phyloP scores from a whole-genome alignment of 2,113 vertebrate species.

The Oenanthe melanoleuca region DNA sequence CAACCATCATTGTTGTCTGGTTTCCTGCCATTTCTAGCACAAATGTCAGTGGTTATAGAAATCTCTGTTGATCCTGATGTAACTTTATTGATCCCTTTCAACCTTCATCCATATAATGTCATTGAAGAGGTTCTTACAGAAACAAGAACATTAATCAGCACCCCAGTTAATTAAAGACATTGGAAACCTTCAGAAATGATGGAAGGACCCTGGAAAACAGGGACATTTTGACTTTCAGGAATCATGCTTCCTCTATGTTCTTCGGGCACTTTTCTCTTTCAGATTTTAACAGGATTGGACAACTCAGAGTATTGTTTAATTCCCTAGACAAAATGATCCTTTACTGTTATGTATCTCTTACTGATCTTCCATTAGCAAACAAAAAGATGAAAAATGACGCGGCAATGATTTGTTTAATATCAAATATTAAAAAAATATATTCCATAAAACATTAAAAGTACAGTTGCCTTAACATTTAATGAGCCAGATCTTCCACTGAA shows the following conservation, averaged over 20 bases:
- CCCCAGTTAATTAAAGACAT: constrained; percentile 38
- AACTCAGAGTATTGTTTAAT: not conserved
- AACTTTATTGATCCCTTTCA: constrained; percentile 34
- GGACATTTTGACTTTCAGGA: not conserved
- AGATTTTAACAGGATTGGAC: not conserved
- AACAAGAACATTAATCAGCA: constrained; percentile 45
- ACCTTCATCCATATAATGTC: constrained; percentile 10
- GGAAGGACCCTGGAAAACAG: not conserved
- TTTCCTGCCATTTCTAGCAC: not conserved
- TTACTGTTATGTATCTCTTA: not conserved
- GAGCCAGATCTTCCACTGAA: not conserved
- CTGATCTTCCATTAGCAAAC: not conserved
- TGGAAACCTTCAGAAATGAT: constrained; percentile 14
- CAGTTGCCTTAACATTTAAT: not conserved
- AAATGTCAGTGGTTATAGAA: not conserved
- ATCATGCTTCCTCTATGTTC: not conserved
- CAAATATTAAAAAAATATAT: not conserved
- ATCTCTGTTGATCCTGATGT: not conserved
- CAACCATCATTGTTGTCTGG: not conserved
- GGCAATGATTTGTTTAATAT: not conserved
- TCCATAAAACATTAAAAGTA: not conserved
- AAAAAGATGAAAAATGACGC: not conserved
- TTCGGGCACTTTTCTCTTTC: not conserved
- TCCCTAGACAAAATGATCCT: not conserved
- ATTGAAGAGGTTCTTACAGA: constrained; percentile 26